Base-by-base conservation (phyloP, 2,888 invertebrate species). In the Oeneis ivallda region DNA sequence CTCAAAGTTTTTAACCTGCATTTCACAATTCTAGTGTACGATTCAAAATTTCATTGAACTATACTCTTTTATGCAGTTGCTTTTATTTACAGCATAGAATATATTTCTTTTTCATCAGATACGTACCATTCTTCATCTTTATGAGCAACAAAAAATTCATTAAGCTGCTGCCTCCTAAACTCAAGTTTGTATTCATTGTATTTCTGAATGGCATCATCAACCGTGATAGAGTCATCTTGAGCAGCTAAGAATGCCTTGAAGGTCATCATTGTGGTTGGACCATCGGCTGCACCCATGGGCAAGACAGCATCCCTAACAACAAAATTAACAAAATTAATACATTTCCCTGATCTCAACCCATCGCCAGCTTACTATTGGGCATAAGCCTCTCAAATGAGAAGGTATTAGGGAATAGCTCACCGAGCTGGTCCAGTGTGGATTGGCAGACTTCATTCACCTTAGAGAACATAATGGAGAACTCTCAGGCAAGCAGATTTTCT, bases 121-220 rank as follows among this genome's bases (percentile, higher is more conserved):
- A 62, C 62, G 32, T 94, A 99, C 99, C 99, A 99, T 95, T 99
- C 99, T 89, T 99, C 99, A 81, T 99, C 99, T 92, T 99, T 99
- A 93, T 99, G 99, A 54, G 97, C 96, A 77, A 99, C 96, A 92
- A 99, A 99, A 93, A 99, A 99, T 85, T 99, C 98, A 90, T 98
- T 98, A 64, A 99, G 94, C 85, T 99, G 99, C 83, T 98, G 98
- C 62, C 98, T 94, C 78, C 97, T 96, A 87, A 99, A 99, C 79
- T 99, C 99, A 79, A 97, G 92, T 89, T 99, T 99, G 92, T 99
- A 99, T 82, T 99, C 99, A 87, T 98, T 98, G 92, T 99, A 99
- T 83, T 98, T 98, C 79, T 95, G 95, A 72, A 99, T 95, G 2
- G 98, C 98, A 82, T 99, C 99, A 72, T 98, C 98, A 75, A 99